phyloP scores from a whole-genome alignment of 2,888 invertebrate genomes.

The Andrena dorsata region DNA sequence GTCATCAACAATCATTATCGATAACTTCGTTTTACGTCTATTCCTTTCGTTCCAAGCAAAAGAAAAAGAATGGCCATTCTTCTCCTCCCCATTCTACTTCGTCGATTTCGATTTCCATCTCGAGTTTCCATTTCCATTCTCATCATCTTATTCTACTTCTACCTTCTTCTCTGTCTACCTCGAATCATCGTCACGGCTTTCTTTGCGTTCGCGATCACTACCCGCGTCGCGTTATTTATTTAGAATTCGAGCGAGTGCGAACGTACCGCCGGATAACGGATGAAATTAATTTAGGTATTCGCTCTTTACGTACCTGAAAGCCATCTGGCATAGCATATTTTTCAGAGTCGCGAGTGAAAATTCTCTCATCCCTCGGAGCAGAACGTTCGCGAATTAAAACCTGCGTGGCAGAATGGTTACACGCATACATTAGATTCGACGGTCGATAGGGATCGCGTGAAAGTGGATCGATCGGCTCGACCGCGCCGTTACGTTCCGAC shows the following conservation, averaged over 20 bases:
- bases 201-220: slow-evolving; percentile 48
- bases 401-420: not conserved
- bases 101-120: not conserved
- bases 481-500: slow-evolving; percentile 5
- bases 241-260: slow-evolving; percentile 45
- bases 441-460: slow-evolving; percentile 17
- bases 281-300: slow-evolving; percentile 65
- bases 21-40: slow-evolving; percentile 46
- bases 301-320: slow-evolving; percentile 73
- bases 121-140: not conserved
- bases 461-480: slow-evolving; percentile 14
- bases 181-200: slow-evolving; percentile 48
- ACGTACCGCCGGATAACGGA: slow-evolving; percentile 45
- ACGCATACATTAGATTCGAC: not conserved
- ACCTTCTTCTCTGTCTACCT: slow-evolving; percentile 24
- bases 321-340: slow-evolving; percentile 62
- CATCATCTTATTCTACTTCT: not conserved
- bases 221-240: slow-evolving; percentile 44
- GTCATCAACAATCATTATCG: slow-evolving; percentile 51
- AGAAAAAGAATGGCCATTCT: slow-evolving; percentile 10
- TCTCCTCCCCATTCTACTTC: slow-evolving; percentile 9
- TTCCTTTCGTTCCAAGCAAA: slow-evolving; percentile 51
- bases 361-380: slow-evolving; percentile 31
- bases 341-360: slow-evolving; percentile 55
- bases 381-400: slow-evolving; percentile 25